Conservation (phyloP, 2,888 invertebrate genomes). For the Myathropa florea region DNA sequence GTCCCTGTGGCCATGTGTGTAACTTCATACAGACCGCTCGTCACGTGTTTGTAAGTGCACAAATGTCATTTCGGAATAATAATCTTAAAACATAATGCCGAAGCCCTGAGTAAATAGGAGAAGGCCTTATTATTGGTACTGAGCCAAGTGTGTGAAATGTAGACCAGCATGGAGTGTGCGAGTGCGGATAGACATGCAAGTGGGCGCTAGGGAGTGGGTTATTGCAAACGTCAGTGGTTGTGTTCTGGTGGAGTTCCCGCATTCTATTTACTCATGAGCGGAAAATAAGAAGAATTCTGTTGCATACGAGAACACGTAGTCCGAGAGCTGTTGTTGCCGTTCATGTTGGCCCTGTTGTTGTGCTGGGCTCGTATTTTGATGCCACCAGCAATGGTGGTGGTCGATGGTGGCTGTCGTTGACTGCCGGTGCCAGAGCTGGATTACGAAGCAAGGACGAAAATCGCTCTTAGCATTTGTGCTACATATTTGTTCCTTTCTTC, state of each 20-base stretch:
- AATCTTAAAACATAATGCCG: slow-evolving; percentile 67
- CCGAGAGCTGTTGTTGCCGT: slow-evolving; percentile 27
- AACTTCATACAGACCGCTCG: slow-evolving; percentile 12
- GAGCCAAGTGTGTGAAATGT: slow-evolving; percentile 61
- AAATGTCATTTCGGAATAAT: slow-evolving; percentile 65
- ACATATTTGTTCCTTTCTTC: slow-evolving; percentile 26
- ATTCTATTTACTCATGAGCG: slow-evolving; percentile 65
- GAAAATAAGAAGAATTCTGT: slow-evolving; percentile 60
- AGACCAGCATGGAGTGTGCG: slow-evolving; percentile 24
- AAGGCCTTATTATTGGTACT: slow-evolving; percentile 46
- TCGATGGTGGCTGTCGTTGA: slow-evolving; percentile 20
- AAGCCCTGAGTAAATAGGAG: slow-evolving; percentile 60
- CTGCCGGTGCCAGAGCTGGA: slow-evolving; percentile 20
- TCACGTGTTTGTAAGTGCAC: not conserved
- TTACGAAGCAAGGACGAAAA: slow-evolving; percentile 54
- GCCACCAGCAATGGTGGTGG: not conserved
- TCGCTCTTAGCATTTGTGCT: slow-evolving; percentile 60
- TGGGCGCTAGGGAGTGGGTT: not conserved
- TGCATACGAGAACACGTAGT: slow-evolving; percentile 27
- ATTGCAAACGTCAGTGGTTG: slow-evolving; percentile 63
- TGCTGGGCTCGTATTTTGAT: not conserved
- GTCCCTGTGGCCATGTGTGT: slow-evolving; percentile 1
- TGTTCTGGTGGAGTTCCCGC: slow-evolving; percentile 23
- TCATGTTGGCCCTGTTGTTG: slow-evolving; percentile 11
- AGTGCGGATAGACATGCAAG: not conserved